A percentile compares a stretch with the other conserved stretches of the same genome.
phyloP scores from a whole-genome alignment of 2,888 invertebrate genomes.

The Lycocerus yunnanus region DNA sequence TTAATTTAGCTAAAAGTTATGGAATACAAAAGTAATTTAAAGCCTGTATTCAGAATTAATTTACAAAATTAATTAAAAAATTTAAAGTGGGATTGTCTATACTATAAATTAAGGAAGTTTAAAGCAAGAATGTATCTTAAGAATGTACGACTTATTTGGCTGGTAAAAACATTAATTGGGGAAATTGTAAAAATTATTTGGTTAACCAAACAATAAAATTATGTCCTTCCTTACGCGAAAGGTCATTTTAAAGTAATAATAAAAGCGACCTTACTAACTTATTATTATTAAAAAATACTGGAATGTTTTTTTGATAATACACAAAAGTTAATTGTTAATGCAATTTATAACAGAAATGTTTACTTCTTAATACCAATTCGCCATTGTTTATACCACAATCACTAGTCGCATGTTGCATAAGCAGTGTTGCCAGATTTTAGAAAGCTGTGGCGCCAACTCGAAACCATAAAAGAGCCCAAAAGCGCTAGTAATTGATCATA shows the following conservation, averaged over 20 bases:
- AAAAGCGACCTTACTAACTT: background rate
- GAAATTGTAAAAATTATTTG: background rate
- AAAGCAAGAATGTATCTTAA: background rate
- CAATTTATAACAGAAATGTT: conserved; percentile 70
- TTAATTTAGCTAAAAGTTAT: background rate
- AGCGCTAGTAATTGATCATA: too few relatives aligned
- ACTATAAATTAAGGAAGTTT: background rate
- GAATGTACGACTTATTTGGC: background rate
- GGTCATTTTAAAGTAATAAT: background rate
- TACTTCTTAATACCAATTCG: conserved; percentile 74
- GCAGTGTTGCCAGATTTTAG: too few relatives aligned
- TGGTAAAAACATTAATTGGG: background rate
- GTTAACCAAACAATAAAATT: background rate
- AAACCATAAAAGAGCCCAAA: too few relatives aligned
- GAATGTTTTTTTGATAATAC: background rate
- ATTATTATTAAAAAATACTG: background rate
- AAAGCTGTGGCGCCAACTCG: too few relatives aligned
- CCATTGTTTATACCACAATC: conserved; percentile 61
- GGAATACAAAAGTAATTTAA: background rate
- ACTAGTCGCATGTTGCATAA: too few relatives aligned
- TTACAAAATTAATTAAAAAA: background rate
- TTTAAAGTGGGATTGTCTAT: background rate
- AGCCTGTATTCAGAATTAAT: background rate
- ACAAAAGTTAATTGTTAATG: conserved; percentile 56
- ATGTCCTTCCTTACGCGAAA: background rate